Evolutionary conservation across 1,140 invertebrate species (phyloP).

Genomic region (Tetramorium alpestre): DNA sequence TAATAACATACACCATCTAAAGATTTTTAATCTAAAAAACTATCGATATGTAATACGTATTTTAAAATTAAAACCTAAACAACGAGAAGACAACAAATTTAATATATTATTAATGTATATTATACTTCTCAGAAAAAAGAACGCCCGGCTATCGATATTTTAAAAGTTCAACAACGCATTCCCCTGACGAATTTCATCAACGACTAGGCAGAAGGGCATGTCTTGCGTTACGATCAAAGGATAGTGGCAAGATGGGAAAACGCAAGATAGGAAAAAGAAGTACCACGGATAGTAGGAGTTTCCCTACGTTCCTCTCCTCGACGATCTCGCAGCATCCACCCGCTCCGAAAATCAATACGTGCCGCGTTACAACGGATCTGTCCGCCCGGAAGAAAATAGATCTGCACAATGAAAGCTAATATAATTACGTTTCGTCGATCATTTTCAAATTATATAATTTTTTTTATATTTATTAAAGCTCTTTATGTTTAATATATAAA

Average conservation of each 20-base stretch:
- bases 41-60: background rate
- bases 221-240: conserved; percentile 39
- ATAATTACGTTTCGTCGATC: background rate
- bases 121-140: background rate
- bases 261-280: conserved; percentile 4
- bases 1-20: background rate
- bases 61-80: background rate
- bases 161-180: background rate
- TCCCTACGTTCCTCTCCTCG: background rate
- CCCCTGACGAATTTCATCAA: conserved; percentile 24
- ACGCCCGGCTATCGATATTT: background rate
- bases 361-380: conserved; percentile 70
- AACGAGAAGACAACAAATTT: background rate
- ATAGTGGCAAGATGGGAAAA: conserved; percentile 30
- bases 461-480: background rate
- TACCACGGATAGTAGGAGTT: background rate
- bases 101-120: background rate
- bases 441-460: background rate
- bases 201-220: background rate
- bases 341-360: conserved; percentile 76
- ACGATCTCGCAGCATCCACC: conserved; percentile 71
- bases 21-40: background rate
- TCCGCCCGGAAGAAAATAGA: conserved; percentile 61
- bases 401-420: background rate
- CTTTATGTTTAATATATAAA: background rate